These are phyloP conservation scores for Casuarius casuarius DNA, from an alignment of 2,113 vertebrate genomes.

Conservation along the genomic window DNA sequence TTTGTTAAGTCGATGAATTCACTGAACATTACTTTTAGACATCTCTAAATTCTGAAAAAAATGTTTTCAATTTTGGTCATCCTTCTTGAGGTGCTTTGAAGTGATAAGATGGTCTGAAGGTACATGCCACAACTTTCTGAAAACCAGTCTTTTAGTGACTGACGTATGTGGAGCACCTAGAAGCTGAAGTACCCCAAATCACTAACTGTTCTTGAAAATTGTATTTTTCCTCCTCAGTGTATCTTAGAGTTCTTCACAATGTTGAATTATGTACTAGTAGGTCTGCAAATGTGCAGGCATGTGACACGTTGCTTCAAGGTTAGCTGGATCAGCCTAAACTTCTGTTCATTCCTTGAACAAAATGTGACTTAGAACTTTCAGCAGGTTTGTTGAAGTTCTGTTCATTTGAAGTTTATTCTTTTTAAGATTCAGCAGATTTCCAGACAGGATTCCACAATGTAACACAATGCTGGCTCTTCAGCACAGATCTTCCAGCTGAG, in stretches of 20 bases:
- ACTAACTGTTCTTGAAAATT: background rate
- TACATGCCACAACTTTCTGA: background rate
- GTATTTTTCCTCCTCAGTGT: background rate
- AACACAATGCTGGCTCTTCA: background rate
- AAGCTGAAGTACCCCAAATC: background rate
- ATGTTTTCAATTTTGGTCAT: too few relatives aligned
- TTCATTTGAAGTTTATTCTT: background rate
- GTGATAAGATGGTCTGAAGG: background rate
- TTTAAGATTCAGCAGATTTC: background rate
- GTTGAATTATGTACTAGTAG: background rate
- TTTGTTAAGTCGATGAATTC: too few relatives aligned
- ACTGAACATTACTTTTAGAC: too few relatives aligned
- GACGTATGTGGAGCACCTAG: accelerated
- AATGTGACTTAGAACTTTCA: background rate
- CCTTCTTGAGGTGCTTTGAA: too few relatives aligned
- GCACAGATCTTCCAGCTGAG: background rate
- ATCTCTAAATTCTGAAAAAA: too few relatives aligned
- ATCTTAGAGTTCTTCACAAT: background rate
- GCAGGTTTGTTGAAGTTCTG: background rate
- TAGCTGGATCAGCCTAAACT: background rate
- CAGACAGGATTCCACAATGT: accelerated
- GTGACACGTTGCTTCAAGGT: background rate
- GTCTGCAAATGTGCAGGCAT: background rate
- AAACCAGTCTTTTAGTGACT: background rate
- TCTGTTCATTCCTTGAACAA: background rate